Evolutionary conservation across 2,888 invertebrate species (phyloP).

Genomic region (Leptura quadrifasciata): DNA sequence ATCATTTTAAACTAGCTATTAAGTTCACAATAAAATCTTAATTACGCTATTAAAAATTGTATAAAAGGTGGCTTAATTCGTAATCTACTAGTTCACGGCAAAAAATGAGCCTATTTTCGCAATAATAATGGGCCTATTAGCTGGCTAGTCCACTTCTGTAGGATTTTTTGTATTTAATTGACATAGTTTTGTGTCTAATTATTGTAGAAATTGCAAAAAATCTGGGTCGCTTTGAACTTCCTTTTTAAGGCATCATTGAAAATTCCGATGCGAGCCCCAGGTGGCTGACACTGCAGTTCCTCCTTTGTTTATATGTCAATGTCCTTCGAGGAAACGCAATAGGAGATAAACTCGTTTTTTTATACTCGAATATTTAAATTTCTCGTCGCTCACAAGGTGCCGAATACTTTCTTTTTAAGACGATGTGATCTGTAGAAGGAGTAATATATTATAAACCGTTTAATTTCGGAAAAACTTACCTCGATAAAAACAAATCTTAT

Average conservation of each 20-base stretch:
- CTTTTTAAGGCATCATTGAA: conserved; percentile 49
- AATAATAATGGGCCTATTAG: conserved; percentile 30
- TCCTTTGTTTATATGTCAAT: conserved; percentile 47
- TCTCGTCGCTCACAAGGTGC: not conserved
- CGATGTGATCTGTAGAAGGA: too few species aligned
- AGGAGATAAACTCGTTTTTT: conserved; percentile 27
- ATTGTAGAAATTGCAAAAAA: conserved; percentile 53
- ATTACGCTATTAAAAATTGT: conserved; percentile 24
- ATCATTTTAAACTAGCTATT: conserved; percentile 24
- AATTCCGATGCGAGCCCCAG: conserved; percentile 41
- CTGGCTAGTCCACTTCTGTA: not conserved
- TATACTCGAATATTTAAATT: conserved; percentile 11
- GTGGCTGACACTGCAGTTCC: conserved; percentile 45
- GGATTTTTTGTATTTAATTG: conserved; percentile 47
- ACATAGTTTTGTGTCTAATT: conserved; percentile 50
- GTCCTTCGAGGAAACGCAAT: conserved; percentile 33
- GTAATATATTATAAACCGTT: too few species aligned
- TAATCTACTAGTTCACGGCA: not conserved
- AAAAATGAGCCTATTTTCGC: conserved; percentile 26
- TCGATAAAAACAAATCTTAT: too few species aligned
- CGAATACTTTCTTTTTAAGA: not conserved
- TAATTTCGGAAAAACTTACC: too few species aligned
- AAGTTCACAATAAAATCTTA: conserved; percentile 21
- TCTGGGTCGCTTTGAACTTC: conserved; percentile 52
- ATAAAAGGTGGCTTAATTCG: conserved; percentile 14